phyloP scores from a whole-genome alignment of 2,797 vertebrate species.

The Ptychadena robeensis region DNA sequence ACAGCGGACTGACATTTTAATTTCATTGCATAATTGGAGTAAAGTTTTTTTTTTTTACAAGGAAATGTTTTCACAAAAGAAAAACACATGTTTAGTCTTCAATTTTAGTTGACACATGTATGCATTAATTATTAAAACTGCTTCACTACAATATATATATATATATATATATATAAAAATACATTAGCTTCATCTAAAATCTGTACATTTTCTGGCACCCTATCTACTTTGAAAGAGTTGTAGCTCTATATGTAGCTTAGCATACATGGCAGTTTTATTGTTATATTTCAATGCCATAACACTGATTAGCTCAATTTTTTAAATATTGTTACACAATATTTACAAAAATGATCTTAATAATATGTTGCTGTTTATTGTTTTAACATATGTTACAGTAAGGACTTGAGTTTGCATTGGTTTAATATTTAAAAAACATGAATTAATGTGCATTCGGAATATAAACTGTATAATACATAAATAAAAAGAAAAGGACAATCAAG shows the following conservation, averaged over 20 bases:
- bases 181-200: no score
- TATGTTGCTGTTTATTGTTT: not conserved
- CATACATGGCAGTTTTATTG: not conserved
- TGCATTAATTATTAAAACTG: not conserved
- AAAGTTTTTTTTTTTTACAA: no score
- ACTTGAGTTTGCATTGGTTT: not conserved
- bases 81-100: conserved; percentile 63
- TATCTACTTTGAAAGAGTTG: not conserved
- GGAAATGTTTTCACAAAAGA: conserved; percentile 73
- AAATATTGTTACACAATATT: not conserved
- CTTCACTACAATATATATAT: no score
- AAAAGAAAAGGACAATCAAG: conserved; percentile 56
- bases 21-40: conserved; percentile 75
- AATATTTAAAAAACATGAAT: not conserved
- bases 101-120: not conserved
- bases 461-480: conserved; percentile 50
- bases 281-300: no score
- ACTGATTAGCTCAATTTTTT: no score
- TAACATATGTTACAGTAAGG: not conserved
- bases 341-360: no score
- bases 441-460: not conserved
- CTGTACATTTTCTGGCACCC: not conserved
- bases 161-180: no score
- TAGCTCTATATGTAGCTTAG: not conserved
- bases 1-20: conserved; percentile 75